phyloP scores from a whole-genome alignment of 2,113 vertebrate species.

The Gorsachius goisagi region DNA sequence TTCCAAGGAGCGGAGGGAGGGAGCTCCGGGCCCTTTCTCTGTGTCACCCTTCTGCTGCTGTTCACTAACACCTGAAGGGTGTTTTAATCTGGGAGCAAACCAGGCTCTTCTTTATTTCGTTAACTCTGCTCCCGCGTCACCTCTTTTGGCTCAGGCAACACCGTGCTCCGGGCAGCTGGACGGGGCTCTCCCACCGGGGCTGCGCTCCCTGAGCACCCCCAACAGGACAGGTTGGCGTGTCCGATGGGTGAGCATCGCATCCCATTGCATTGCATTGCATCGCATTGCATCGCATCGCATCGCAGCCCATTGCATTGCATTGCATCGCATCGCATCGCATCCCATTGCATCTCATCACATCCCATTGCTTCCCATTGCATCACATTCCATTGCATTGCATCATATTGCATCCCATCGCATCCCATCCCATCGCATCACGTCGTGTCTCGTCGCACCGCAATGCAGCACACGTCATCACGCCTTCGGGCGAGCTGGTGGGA shows the following conservation, averaged over 20 bases:
- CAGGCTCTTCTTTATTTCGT: not conserved
- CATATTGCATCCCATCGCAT: rapidly evolving
- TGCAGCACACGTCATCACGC: rapidly evolving
- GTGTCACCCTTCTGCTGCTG: not conserved
- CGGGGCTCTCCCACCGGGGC: rapidly evolving
- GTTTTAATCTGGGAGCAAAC: not conserved
- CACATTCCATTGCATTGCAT: rapidly evolving
- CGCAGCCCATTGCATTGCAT: rapidly evolving
- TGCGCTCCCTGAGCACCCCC: rapidly evolving
- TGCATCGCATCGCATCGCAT: rapidly evolving
- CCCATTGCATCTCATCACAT: rapidly evolving
- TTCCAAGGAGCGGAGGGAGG: not conserved
- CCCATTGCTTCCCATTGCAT: rapidly evolving
- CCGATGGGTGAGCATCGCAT: not conserved
- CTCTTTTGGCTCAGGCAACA: not conserved
- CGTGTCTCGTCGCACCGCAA: rapidly evolving
- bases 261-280: rapidly evolving
- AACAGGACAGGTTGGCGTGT: rapidly evolving
- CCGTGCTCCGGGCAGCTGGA: not conserved
- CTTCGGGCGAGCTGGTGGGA: not conserved
- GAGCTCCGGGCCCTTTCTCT: not conserved
- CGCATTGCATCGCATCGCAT: rapidly evolving
- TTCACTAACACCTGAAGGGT: not conserved
- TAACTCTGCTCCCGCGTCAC: not conserved
- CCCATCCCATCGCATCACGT: rapidly evolving